Percentiles rank a stretch among this genome's conserved stretches.
Evolutionary conservation across 2,797 vertebrate genomes (phyloP).

Genomic region (Tachyglossus aculeatus): DNA sequence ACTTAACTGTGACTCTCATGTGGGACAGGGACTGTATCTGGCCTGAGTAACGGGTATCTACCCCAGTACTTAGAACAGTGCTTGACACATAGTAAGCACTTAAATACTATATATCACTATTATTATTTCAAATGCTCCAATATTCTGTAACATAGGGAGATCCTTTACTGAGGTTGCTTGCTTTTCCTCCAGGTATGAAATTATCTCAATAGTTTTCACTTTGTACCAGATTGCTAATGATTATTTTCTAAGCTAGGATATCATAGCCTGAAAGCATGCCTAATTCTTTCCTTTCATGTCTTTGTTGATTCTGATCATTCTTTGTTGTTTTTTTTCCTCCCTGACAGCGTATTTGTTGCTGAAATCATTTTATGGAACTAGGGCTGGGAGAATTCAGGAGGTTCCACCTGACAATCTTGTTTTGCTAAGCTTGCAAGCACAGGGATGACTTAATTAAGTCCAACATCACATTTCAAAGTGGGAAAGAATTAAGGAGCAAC

Average conservation of each 20-base stretch:
- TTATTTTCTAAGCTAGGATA: conserved; percentile 27
- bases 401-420: conserved; percentile 27
- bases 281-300: conserved; percentile 19
- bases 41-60: too few relatives aligned
- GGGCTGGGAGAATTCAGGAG: conserved; percentile 5
- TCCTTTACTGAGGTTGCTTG: background rate
- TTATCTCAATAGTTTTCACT: conserved; percentile 5
- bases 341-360: conserved; percentile 17
- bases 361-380: conserved; percentile 24
- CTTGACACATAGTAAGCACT: too few relatives aligned
- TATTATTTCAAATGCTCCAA: too few relatives aligned
- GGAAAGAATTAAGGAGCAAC: conserved; percentile 13
- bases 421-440: conserved; percentile 17
- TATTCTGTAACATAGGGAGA: background rate
- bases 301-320: conserved; percentile 35
- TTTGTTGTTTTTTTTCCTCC: conserved; percentile 12
- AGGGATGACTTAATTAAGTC: conserved; percentile 38
- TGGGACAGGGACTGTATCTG: background rate
- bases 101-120: too few relatives aligned
- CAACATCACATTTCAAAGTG: conserved; percentile 18
- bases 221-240: conserved; percentile 20
- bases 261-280: background rate
- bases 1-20: too few relatives aligned
- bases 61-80: too few relatives aligned
- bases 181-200: conserved; percentile 6